phyloP scores from a whole-genome alignment of 2,113 vertebrate species.

The Chlorodrepanis virens region DNA sequence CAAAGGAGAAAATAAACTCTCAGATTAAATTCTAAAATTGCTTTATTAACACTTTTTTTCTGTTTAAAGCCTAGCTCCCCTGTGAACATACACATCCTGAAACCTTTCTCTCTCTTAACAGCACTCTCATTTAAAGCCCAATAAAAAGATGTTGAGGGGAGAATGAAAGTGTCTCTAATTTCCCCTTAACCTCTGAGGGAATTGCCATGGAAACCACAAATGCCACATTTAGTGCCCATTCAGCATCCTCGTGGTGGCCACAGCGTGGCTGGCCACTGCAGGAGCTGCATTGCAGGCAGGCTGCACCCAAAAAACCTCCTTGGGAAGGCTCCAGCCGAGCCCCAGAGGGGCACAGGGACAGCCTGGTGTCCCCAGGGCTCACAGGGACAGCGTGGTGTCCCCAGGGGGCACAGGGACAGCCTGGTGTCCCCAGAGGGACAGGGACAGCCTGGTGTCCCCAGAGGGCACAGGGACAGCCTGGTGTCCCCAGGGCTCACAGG shows the following conservation, averaged over 20 bases:
- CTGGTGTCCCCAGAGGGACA: too few species aligned
- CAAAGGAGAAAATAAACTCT: constrained; percentile 54
- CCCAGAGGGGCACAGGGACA: rapidly evolving
- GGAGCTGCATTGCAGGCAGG: neutral
- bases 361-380: neutral
- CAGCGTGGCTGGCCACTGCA: neutral
- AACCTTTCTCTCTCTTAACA: constrained; percentile 17
- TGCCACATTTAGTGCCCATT: neutral
- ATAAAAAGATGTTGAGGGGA: neutral
- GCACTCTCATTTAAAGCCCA: constrained; percentile 11
- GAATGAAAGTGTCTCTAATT: neutral
- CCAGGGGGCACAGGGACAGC: too few species aligned
- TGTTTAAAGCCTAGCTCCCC: neutral
- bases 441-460: too few species aligned
- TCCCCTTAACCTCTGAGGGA: neutral
- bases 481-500: too few species aligned
- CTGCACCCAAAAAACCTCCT: neutral
- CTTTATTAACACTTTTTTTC: constrained; percentile 36
- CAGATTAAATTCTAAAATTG: constrained; percentile 53
- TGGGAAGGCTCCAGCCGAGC: rapidly evolving
- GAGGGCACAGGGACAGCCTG: too few species aligned
- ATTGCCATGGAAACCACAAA: constrained; percentile 50
- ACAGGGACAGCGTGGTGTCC: too few species aligned
- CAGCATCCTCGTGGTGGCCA: neutral
- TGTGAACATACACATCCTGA: neutral